Conservation (phyloP, 53 echinoderm and acorn worm genomes). For the Pentamera pediparva region DNA sequence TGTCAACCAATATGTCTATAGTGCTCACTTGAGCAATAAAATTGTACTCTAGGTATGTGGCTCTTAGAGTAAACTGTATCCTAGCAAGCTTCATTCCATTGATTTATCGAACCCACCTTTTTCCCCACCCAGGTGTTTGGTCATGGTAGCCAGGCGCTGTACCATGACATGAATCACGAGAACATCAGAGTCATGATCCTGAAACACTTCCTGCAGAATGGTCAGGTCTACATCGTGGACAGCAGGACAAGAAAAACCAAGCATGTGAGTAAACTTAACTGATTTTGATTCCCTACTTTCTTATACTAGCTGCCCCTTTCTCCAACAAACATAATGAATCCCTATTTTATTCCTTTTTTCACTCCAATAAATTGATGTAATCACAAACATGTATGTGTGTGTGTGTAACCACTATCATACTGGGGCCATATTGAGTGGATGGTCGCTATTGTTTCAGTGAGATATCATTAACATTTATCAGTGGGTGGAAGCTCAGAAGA, state of each 20-base stretch:
- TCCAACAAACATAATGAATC: no score
- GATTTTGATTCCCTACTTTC: no score
- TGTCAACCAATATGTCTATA: no score
- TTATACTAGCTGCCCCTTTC: no score
- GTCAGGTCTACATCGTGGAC: conserved; percentile 69
- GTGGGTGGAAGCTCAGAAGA: no score
- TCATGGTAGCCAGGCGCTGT: conserved; percentile 67
- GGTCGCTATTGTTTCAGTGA: no score
- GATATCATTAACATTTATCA: no score
- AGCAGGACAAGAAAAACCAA: conserved; percentile 82
- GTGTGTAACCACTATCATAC: no score
- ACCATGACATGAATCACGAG: conserved; percentile 67
- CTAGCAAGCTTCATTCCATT: background rate
- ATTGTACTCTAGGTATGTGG: background rate
- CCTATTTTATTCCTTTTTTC: no score
- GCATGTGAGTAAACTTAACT: conserved; percentile 74
- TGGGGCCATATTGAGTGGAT: no score
- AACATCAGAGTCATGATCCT: conserved; percentile 59
- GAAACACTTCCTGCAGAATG: conserved; percentile 76
- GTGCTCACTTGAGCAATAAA: background rate
- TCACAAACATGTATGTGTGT: no score
- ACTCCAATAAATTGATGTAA: no score
- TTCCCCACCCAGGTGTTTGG: conserved; percentile 59
- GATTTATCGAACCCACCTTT: background rate
- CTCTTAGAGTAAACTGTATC: background rate